Percentiles rank a stretch among this genome's conserved stretches.
Evolutionary conservation across 2,113 vertebrate genomes (phyloP).

Genomic region (Sorex araneus): DNA sequence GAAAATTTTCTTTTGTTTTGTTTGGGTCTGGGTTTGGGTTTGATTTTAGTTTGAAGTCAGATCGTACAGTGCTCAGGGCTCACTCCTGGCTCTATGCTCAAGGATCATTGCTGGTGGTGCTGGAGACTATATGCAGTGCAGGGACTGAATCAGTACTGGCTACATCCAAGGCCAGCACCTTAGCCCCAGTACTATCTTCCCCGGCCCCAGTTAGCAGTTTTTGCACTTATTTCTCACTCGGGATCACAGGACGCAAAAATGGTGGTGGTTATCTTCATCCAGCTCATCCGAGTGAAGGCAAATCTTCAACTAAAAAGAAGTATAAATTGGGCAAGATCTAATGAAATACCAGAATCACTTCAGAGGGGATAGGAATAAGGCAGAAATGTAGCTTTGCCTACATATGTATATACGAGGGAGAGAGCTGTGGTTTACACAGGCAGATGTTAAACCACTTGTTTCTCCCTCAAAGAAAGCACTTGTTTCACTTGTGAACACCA

Average conservation of each 20-base stretch:
- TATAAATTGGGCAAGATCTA: slow-evolving; percentile 46
- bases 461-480: not conserved
- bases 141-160: too few relatives aligned
- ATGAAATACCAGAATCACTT: slow-evolving; percentile 50
- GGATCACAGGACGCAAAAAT: not conserved
- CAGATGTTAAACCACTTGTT: slow-evolving; percentile 40
- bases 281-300: slow-evolving; percentile 28
- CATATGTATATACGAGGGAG: not conserved
- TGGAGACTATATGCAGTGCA: too few relatives aligned
- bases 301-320: slow-evolving; percentile 49
- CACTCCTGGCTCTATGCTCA: too few relatives aligned
- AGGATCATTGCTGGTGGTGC: too few relatives aligned
- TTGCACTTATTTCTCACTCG: slow-evolving; percentile 26
- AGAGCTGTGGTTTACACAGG: not conserved
- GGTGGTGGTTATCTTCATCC: not conserved
- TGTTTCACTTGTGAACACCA: not conserved
- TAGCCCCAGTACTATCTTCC: too few relatives aligned
- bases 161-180: too few relatives aligned
- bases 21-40: too few relatives aligned
- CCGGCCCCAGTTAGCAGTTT: not conserved
- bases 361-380: not conserved
- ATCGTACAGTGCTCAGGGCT: too few relatives aligned
- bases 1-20: too few relatives aligned
- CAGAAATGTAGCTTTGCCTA: not conserved
- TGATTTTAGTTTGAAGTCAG: too few relatives aligned